These are phyloP conservation scores for Porites australiensis DNA, from an alignment of 64 coral and sea anemone species.

Conservation along the genomic window DNA sequence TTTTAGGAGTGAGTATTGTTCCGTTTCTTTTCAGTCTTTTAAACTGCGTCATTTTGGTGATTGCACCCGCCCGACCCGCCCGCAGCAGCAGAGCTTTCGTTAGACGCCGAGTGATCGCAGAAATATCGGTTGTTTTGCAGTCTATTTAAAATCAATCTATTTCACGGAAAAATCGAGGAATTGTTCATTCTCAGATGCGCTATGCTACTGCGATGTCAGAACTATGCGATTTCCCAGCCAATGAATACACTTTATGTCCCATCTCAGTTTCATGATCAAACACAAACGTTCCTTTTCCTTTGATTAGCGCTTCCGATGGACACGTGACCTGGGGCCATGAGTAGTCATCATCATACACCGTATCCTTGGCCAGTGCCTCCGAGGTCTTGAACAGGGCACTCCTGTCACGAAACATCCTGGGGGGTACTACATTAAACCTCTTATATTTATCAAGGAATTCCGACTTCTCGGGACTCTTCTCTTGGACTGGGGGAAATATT, in stretches of 20 bases:
- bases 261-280: conserved; percentile 91
- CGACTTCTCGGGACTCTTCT: conserved; percentile 63
- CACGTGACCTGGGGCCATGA: conserved; percentile 76
- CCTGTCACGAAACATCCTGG: conserved; percentile 86
- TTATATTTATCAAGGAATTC: conserved; percentile 94
- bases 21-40: too few species aligned
- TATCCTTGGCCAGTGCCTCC: conserved; percentile 60
- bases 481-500: conserved; percentile 71
- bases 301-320: conserved; percentile 60
- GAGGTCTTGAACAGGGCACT: conserved; percentile 90
- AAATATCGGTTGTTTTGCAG: too few species aligned
- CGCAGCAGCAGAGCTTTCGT: too few species aligned
- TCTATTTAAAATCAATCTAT: too few species aligned
- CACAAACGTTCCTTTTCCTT: conserved; percentile 39
- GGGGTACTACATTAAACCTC: conserved; percentile 83
- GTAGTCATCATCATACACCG: conserved; percentile 82
- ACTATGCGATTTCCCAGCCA: not conserved
- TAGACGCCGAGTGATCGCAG: too few species aligned
- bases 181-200: not conserved
- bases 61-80: too few species aligned
- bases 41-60: too few species aligned
- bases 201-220: conserved; percentile 25
- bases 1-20: too few species aligned
- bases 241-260: conserved; percentile 76
- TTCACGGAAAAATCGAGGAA: too few species aligned